Evolutionary conservation across 1,140 invertebrate genomes (phyloP).

Genomic region (Copidosoma floridanum): DNA sequence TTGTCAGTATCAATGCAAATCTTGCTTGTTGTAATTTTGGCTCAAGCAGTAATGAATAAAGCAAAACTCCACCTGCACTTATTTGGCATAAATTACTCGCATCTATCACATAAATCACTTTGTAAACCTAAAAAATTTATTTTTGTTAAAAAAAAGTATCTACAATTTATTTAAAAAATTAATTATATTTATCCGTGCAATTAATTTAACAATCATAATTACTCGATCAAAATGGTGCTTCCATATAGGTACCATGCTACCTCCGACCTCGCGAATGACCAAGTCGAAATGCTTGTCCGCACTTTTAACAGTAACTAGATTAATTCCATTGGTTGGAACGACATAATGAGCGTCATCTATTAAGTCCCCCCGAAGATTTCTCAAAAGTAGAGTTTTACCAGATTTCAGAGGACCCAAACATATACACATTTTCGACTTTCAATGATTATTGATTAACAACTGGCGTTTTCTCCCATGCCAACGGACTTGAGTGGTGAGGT

Average conservation of each 20-base stretch:
- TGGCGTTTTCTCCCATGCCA: slow-evolving; percentile 12
- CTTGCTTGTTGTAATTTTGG: slow-evolving; percentile 64
- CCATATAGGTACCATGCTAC: slow-evolving; percentile 78
- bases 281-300: slow-evolving; percentile 50
- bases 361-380: slow-evolving; percentile 66
- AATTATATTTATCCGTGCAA: not conserved
- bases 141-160: not conserved
- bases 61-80: slow-evolving; percentile 72
- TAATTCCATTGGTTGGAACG: slow-evolving; percentile 75
- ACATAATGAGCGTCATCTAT: slow-evolving; percentile 72
- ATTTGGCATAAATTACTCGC: slow-evolving; percentile 79
- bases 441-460: slow-evolving; percentile 25
- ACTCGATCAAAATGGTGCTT: slow-evolving; percentile 68
- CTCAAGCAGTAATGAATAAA: slow-evolving; percentile 73
- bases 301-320: slow-evolving; percentile 66
- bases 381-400: slow-evolving; percentile 78
- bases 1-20: slow-evolving; percentile 72
- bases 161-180: not conserved
- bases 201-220: not conserved
- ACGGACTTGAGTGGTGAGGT: too few species aligned
- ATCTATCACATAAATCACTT: slow-evolving; percentile 76
- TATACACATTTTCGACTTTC: slow-evolving; percentile 61
- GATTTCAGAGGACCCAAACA: slow-evolving; percentile 75
- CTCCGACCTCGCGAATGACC: slow-evolving; percentile 69
- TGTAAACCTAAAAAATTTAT: slow-evolving; percentile 43